Base-by-base conservation (phyloP, 1,140 invertebrate genomes). In the Calosoma granatense region DNA sequence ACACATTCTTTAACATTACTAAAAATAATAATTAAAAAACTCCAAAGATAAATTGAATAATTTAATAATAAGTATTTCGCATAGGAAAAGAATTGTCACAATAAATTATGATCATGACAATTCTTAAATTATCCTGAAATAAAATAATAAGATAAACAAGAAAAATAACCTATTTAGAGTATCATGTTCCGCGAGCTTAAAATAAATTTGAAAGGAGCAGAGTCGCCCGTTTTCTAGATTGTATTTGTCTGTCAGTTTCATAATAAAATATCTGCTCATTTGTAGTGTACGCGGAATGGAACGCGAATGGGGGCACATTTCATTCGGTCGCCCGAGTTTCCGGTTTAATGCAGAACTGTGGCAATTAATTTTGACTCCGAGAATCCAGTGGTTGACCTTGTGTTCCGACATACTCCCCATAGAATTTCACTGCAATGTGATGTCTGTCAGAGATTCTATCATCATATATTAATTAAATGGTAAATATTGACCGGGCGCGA, bases 381-480 rank as follows among this genome's bases (percentile, higher is more conserved):
- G n/a, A 36, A 6, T 36, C n/a, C 26, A 36, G n/a, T n/a, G n/a
- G 26, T 9, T 36, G 26, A 36, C 26, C 26, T 36, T 36, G 26
- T 36, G 26, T 36, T 36, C n/a, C n/a, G n/a, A n/a, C n/a, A n/a
- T n/a, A n/a, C n/a, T n/a, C n/a, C n/a, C n/a, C n/a, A n/a, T n/a
- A n/a, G n/a, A 36, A 36, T 9, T 6, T 36, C 26, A 36, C 6
- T 36, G 6, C 26, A 6, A 36, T 36, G 26, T 9, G n/a, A 36
- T 36, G n/a, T 36, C n/a, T 36, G 26, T n/a, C 6, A n/a, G 6
- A 36, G n/a, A 9, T 36, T 9, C n/a, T 36, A 36, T 36, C 26
- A 36, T 47, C 6, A 47, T 47, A 47, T 47, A 47, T 47, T 47
- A 47, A 47, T 47, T 47, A 47, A 47, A 47, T 17, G 41, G 41